Evolutionary conservation across 2,797 vertebrate genomes (phyloP).

Genomic region (Vultur gryphus): DNA sequence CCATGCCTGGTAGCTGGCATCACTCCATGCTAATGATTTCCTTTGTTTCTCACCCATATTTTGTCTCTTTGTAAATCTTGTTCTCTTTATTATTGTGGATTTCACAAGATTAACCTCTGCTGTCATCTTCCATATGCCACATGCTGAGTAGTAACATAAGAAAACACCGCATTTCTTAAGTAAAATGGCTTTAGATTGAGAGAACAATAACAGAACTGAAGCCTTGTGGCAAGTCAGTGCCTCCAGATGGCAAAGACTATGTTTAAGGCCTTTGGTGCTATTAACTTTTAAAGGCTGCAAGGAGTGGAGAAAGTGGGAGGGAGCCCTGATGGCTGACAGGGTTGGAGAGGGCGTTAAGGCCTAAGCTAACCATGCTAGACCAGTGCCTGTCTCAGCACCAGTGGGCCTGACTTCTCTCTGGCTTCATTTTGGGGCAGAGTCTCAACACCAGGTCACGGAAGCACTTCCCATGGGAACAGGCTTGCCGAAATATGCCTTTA

Average conservation of each 20-base stretch:
- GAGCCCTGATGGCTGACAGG: not conserved
- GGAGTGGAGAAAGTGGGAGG: not conserved
- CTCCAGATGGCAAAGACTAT: not conserved
- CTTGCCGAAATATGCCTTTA: not conserved
- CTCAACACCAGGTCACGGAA: not conserved
- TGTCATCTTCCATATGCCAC: slow-evolving; percentile 14
- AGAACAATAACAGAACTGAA: not conserved
- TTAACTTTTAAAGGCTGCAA: not conserved
- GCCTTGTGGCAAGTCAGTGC: not conserved
- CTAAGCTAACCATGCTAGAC: accelerated
- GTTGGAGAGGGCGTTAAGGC: not conserved
- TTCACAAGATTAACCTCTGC: not conserved
- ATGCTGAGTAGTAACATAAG: not conserved
- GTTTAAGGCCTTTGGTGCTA: not conserved
- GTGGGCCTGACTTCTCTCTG: not conserved
- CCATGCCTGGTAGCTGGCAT: not conserved
- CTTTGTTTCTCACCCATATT: not conserved
- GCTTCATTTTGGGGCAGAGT: not conserved
- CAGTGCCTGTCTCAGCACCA: not conserved
- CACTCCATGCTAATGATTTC: not conserved
- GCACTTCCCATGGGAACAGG: not conserved
- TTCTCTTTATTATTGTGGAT: not conserved
- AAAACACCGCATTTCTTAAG: not conserved
- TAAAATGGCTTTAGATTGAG: not conserved
- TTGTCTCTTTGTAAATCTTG: not conserved